Percentiles rank a stretch among this genome's conserved stretches.
Conservation (phyloP, 1,140 invertebrate genomes). For the Drosophila nikananu region DNA sequence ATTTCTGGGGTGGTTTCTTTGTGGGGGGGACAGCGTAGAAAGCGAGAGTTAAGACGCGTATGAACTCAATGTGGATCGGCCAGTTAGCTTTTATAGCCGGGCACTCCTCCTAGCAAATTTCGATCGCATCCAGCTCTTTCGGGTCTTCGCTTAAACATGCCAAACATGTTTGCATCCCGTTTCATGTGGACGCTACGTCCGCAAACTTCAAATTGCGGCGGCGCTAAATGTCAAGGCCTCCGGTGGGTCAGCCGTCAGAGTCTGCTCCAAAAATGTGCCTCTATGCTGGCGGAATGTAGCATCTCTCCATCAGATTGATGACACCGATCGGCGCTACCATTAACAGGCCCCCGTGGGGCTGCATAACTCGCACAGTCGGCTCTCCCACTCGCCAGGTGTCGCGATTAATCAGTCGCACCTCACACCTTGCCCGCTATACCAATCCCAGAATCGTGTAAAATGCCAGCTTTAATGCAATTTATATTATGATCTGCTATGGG, state of each 20-base stretch:
- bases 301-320: constrained; percentile 44
- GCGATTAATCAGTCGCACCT: constrained; percentile 67
- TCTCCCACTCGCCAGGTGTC: constrained; percentile 69
- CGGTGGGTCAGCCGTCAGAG: constrained; percentile 9
- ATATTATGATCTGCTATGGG: constrained; percentile 28
- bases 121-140: constrained; percentile 19
- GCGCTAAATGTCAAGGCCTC: constrained; percentile 70
- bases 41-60: constrained; percentile 70
- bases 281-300: constrained; percentile 5
- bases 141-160: constrained; percentile 74
- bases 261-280: constrained; percentile 60
- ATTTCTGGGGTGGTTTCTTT: constrained; percentile 28
- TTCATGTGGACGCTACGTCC: constrained; percentile 68
- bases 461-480: constrained; percentile 67
- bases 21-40: constrained; percentile 41
- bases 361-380: constrained; percentile 28
- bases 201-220: constrained; percentile 50
- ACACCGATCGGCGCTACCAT: constrained; percentile 54
- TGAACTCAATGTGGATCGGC: constrained; percentile 45
- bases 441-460: constrained; percentile 79
- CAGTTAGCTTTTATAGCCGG: constrained; percentile 70
- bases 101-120: constrained; percentile 16
- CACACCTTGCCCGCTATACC: constrained; percentile 36
- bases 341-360: constrained; percentile 36
- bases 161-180: constrained; percentile 83